Percentiles rank a stretch among this genome's conserved stretches.
phyloP scores from a whole-genome alignment of 2,113 vertebrate genomes.

The Hiodon tergisus region DNA sequence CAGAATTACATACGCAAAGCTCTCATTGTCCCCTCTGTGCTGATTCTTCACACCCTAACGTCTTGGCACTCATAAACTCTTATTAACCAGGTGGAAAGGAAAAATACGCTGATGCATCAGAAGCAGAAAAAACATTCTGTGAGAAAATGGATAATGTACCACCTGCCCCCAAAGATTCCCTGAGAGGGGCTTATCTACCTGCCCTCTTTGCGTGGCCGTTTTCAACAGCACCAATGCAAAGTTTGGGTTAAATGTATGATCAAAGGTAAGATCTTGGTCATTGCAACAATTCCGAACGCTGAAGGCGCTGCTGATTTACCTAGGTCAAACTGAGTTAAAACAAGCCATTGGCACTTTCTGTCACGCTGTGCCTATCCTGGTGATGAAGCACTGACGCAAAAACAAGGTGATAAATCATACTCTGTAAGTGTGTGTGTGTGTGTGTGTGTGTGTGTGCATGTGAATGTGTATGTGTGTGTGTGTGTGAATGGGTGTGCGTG shows the following conservation, averaged over 20 bases:
- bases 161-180: background rate
- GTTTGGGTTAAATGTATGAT: background rate
- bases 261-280: background rate
- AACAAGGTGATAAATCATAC: conserved; percentile 19
- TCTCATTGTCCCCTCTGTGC: background rate
- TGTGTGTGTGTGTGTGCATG: background rate
- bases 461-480: background rate
- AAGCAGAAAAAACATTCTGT: background rate
- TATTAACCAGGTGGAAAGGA: background rate
- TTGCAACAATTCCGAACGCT: background rate
- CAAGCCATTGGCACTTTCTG: background rate
- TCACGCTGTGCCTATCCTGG: background rate
- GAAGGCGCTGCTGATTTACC: background rate
- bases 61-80: conserved; percentile 1
- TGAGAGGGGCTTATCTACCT: background rate
- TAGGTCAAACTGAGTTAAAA: background rate
- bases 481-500: background rate
- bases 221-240: background rate
- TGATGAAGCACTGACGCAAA: conserved; percentile 10
- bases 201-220: background rate
- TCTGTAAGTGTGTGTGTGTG: background rate
- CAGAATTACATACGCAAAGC: background rate
- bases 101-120: background rate
- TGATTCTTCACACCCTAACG: background rate
- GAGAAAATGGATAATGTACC: background rate